These are phyloP conservation scores for Lithobates pipiens DNA, from an alignment of 2,797 vertebrate species.

Conservation along the genomic window DNA sequence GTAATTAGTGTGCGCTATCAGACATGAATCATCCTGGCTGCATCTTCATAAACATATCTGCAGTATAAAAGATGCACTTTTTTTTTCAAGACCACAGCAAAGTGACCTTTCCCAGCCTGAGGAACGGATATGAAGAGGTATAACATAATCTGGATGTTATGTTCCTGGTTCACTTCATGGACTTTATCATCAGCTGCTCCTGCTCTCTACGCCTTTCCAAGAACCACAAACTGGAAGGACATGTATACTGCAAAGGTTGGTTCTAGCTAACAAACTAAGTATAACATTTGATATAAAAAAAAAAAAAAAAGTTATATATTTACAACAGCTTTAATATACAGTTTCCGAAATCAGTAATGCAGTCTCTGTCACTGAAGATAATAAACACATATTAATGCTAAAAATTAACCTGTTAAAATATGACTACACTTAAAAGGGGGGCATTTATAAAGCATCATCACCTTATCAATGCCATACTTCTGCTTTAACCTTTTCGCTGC, in stretches of 20 bases:
- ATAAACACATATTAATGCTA: no score
- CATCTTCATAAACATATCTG: slow-evolving; percentile 63
- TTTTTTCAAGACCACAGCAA: slow-evolving; percentile 56
- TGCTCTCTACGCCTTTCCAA: slow-evolving; percentile 59
- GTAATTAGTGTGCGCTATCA: slow-evolving; percentile 20
- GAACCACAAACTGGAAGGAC: slow-evolving; percentile 65
- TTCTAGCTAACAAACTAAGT: background rate
- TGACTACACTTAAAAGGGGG: no score
- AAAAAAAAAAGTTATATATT: no score
- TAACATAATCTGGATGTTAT: slow-evolving; percentile 63
- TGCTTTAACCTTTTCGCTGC: no score
- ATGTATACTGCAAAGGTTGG: slow-evolving; percentile 70
- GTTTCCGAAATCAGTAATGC: no score
- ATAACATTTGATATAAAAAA: no score
- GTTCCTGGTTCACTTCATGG: slow-evolving; percentile 64
- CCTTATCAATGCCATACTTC: no score
- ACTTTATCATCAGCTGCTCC: slow-evolving; percentile 65
- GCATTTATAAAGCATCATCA: no score
- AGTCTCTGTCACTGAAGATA: no score
- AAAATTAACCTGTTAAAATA: no score
- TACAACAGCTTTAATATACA: no score
- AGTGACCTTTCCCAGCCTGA: slow-evolving; percentile 21
- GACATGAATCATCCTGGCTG: slow-evolving; percentile 72
- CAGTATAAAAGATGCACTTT: slow-evolving; percentile 70
- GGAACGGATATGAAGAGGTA: slow-evolving; percentile 66